Percentiles rank a stretch among this genome's conserved stretches.
Evolutionary conservation across 2,888 invertebrate species (phyloP).

Genomic region (Oscheius sp.): DNA sequence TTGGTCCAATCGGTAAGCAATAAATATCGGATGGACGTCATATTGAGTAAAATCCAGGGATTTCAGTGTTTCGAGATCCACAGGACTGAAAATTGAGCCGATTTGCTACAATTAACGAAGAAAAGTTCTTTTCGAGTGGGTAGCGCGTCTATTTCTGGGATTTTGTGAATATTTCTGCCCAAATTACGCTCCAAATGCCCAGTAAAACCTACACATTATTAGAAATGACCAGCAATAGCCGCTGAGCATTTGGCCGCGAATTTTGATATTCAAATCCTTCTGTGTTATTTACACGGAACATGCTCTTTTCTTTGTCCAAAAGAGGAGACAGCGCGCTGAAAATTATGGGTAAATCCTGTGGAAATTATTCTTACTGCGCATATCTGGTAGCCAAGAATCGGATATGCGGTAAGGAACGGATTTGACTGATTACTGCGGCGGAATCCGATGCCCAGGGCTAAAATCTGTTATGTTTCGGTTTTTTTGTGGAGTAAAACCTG

Average conservation of each 20-base stretch:
- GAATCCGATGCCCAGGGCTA: not conserved
- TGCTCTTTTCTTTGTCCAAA: not conserved
- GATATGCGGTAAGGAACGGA: not conserved
- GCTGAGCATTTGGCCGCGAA: not conserved
- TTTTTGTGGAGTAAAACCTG: not conserved
- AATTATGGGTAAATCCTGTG: no score
- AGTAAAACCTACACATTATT: not conserved
- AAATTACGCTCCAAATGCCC: no score
- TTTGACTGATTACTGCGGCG: not conserved
- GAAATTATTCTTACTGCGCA: not conserved
- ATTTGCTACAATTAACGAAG: no score
- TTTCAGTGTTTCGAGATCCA: not conserved
- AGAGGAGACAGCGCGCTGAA: not conserved
- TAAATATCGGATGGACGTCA: not conserved
- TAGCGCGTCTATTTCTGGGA: no score
- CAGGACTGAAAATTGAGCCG: not conserved
- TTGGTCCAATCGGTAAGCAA: not conserved
- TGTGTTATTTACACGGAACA: not conserved
- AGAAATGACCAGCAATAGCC: not conserved
- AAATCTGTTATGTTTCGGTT: no score
- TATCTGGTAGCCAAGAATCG: not conserved
- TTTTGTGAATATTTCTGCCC: no score
- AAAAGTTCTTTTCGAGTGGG: no score
- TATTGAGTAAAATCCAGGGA: not conserved
- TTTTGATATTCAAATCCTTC: conserved; percentile 4